These are phyloP conservation scores for Lutraria lutraria DNA, from an alignment of 2,888 invertebrate genomes.

Conservation along the genomic window DNA sequence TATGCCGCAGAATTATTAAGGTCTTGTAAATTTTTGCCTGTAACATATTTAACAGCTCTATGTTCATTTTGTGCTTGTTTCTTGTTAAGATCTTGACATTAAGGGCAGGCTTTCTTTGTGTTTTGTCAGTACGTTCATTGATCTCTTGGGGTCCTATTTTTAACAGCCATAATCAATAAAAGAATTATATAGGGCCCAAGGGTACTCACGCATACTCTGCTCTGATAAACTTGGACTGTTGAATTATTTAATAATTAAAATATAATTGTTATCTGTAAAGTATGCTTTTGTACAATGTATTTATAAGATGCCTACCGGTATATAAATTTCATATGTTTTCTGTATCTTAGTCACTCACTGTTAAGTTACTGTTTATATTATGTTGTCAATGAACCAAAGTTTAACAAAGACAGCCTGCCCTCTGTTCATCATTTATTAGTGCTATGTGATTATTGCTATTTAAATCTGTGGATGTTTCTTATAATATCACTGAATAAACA, in stretches of 20 bases:
- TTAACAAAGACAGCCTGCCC: slow-evolving; percentile 19
- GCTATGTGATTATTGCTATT: background rate
- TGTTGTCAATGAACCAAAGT: background rate
- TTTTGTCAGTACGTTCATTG: background rate
- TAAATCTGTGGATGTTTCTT: background rate
- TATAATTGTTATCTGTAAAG: too few species aligned
- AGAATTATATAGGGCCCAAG: too few species aligned
- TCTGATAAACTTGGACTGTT: too few species aligned
- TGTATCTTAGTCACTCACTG: too few species aligned
- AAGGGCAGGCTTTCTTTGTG: background rate
- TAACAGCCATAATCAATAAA: background rate
- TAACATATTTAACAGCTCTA: background rate
- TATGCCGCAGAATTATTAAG: background rate
- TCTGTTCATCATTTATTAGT: background rate
- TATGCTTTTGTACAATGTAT: too few species aligned
- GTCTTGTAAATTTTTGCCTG: background rate
- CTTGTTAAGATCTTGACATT: background rate
- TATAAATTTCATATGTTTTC: too few species aligned
- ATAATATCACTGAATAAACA: background rate
- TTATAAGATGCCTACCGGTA: too few species aligned
- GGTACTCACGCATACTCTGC: too few species aligned
- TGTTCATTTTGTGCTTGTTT: background rate
- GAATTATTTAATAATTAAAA: too few species aligned
- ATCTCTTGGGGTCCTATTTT: background rate
- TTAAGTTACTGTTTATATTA: background rate